phyloP scores from a whole-genome alignment of 2,888 invertebrate genomes.

The Lycaena phlaeas region DNA sequence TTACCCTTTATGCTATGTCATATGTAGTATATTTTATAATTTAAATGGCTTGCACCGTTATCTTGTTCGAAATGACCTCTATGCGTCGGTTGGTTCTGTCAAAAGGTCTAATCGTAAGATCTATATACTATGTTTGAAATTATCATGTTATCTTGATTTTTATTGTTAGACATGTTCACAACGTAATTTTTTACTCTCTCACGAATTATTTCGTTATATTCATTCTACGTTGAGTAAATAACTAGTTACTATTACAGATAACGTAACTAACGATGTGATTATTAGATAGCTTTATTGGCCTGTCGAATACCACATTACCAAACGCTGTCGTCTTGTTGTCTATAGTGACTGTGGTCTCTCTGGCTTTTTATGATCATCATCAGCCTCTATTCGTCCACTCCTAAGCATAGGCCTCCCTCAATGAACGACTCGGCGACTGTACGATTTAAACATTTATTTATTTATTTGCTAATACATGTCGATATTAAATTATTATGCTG shows the following conservation, averaged over 20 bases:
- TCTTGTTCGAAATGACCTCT: conserved; percentile 9
- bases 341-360: too few species aligned
- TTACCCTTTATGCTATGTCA: too few species aligned
- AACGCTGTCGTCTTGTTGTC: not conserved
- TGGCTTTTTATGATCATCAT: too few species aligned
- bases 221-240: conserved; percentile 22
- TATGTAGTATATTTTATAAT: not conserved
- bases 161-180: conserved; percentile 44
- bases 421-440: too few species aligned
- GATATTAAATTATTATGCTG: too few species aligned
- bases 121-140: conserved; percentile 9
- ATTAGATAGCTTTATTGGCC: not conserved
- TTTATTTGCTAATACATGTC: too few species aligned
- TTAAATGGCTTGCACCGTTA: not conserved
- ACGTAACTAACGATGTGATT: not conserved
- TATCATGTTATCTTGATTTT: conserved; percentile 45
- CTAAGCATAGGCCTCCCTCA: too few species aligned
- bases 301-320: too few species aligned
- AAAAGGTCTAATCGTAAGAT: conserved; percentile 5
- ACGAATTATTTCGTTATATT: conserved; percentile 36
- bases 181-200: conserved; percentile 43
- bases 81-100: not conserved
- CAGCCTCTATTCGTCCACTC: too few species aligned
- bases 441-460: too few species aligned
- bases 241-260: not conserved